Evolutionary conservation across 1,140 invertebrate species (phyloP).

Genomic region (Drosophila jambulina): DNA sequence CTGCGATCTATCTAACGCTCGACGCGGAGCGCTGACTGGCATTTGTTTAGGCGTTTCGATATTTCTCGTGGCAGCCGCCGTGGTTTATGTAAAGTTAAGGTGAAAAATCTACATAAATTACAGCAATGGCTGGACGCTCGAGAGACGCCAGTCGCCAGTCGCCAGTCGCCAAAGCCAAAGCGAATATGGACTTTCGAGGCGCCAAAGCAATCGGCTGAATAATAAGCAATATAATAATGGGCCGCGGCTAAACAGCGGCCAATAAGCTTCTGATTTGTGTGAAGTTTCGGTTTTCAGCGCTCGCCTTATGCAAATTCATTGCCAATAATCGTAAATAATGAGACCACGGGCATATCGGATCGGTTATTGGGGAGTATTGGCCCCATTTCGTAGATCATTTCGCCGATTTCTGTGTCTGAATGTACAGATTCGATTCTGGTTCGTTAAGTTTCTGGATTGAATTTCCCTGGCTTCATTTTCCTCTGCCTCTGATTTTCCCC

Average conservation of each 20-base stretch:
- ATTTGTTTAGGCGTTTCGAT: slow-evolving; percentile 76
- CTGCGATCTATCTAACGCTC: slow-evolving; percentile 44
- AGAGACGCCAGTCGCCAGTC: slow-evolving; percentile 44
- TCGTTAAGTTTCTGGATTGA: background rate
- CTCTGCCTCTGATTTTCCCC: slow-evolving; percentile 30
- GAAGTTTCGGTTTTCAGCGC: slow-evolving; percentile 66
- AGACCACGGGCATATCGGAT: slow-evolving; percentile 62
- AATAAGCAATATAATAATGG: slow-evolving; percentile 77
- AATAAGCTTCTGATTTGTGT: slow-evolving; percentile 83
- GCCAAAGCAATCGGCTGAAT: slow-evolving; percentile 66
- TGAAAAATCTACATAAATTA: slow-evolving; percentile 82
- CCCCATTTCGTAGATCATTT: slow-evolving; percentile 40
- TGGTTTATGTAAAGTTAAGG: slow-evolving; percentile 66
- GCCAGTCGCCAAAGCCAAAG: slow-evolving; percentile 2
- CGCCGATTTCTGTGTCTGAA: slow-evolving; percentile 38
- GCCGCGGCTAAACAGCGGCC: slow-evolving; percentile 64
- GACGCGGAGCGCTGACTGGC: slow-evolving; percentile 44
- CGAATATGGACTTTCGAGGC: slow-evolving; percentile 41
- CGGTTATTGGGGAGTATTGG: slow-evolving; percentile 33
- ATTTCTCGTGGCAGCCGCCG: slow-evolving; percentile 41
- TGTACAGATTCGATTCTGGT: slow-evolving; percentile 1
- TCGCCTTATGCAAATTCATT: slow-evolving; percentile 68
- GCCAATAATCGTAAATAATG: slow-evolving; percentile 78
- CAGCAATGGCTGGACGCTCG: slow-evolving; percentile 44
- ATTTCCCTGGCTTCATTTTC: slow-evolving; percentile 43